A percentile compares a stretch with the other conserved stretches of the same genome.
Conservation (phyloP, 1,140 invertebrate genomes). For the Drosophila lini region DNA sequence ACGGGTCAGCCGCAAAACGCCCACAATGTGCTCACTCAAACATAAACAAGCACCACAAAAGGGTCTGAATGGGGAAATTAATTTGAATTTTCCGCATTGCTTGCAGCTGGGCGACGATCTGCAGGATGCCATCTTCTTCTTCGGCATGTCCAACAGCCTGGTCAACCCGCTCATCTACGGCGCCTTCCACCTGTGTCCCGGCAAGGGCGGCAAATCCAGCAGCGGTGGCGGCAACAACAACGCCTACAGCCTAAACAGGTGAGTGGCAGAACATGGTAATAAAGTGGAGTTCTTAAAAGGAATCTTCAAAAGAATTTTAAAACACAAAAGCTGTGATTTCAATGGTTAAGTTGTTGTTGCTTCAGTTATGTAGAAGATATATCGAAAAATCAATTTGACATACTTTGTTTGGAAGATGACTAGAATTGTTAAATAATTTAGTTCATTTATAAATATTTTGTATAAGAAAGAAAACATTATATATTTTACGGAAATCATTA, state of each 20-base stretch:
- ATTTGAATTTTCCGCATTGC: conserved; percentile 56
- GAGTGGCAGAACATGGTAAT: conserved; percentile 2
- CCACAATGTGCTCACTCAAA: conserved; percentile 33
- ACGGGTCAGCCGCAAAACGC: conserved; percentile 11
- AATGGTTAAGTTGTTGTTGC: neutral
- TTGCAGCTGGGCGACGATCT: conserved; percentile 87
- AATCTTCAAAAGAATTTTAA: conserved; percentile 1
- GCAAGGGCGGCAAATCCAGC: conserved; percentile 65
- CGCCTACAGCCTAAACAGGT: conserved; percentile 80
- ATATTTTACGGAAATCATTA: too few species aligned
- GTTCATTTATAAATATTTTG: neutral
- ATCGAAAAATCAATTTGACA: neutral
- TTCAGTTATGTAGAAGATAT: neutral
- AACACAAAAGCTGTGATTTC: neutral
- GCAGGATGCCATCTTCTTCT: conserved; percentile 90
- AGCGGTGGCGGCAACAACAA: conserved; percentile 71
- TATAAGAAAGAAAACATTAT: neutral
- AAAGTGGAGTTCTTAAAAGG: neutral
- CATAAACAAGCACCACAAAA: conserved; percentile 27
- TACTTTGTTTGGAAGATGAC: neutral
- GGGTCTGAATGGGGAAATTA: conserved; percentile 53
- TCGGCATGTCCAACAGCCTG: conserved; percentile 94
- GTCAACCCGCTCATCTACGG: conserved; percentile 95
- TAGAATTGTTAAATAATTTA: neutral
- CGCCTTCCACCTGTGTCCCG: conserved; percentile 91